These are phyloP conservation scores for Sinohyriopsis cumingii DNA, from an alignment of 2,888 invertebrate genomes.

Conservation along the genomic window DNA sequence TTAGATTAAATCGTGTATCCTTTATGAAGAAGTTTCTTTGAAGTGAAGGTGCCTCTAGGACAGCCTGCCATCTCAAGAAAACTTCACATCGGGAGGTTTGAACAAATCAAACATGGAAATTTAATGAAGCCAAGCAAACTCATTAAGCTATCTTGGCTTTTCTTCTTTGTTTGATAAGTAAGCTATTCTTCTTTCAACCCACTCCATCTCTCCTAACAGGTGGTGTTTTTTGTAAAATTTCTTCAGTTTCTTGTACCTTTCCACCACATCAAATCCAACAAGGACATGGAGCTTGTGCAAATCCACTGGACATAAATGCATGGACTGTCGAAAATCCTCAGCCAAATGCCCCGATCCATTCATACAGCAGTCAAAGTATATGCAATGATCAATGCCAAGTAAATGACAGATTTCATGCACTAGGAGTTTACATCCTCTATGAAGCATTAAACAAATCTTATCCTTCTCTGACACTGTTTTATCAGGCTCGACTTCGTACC, in stretches of 20 bases:
- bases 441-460: slow-evolving; percentile 48
- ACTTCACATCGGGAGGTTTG: no score
- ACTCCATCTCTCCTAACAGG: slow-evolving; percentile 48
- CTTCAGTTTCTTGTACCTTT: slow-evolving; percentile 53
- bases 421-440: slow-evolving; percentile 63
- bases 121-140: no score
- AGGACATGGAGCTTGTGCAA: slow-evolving; percentile 62
- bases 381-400: slow-evolving; percentile 67
- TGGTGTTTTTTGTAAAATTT: slow-evolving; percentile 52
- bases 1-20: no score
- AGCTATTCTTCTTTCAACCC: slow-evolving; percentile 47
- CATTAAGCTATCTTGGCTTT: no score
- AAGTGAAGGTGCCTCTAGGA: no score
- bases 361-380: slow-evolving; percentile 67
- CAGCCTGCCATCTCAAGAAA: no score
- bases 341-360: slow-evolving; percentile 68
- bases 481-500: slow-evolving; percentile 50
- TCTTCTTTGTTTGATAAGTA: no score
- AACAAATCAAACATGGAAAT: no score
- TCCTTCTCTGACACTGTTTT: slow-evolving; percentile 20
- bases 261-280: slow-evolving; percentile 55
- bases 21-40: no score
- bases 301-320: slow-evolving; percentile 68
- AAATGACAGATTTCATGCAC: slow-evolving; percentile 68
- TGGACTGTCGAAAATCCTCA: slow-evolving; percentile 68